Evolutionary conservation across 2,113 vertebrate species (phyloP).

Genomic region (Brachyistius frenatus): DNA sequence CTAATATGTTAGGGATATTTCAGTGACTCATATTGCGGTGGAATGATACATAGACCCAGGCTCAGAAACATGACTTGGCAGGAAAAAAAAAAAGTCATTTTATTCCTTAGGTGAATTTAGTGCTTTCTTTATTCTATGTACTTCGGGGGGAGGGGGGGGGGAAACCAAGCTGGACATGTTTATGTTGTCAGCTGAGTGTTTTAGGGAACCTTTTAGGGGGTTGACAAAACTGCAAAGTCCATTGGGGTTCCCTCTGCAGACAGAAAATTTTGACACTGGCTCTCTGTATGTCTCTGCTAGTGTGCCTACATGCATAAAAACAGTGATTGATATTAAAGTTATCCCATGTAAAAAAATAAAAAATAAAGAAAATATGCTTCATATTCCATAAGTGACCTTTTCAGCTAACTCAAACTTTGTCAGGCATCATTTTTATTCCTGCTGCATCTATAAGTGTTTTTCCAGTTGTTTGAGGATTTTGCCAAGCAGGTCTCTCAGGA

Average conservation of each 20-base stretch:
- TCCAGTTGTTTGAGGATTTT: slow-evolving; percentile 39
- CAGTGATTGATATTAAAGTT: not conserved
- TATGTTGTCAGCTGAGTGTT: slow-evolving; percentile 1
- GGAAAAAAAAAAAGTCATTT: not conserved
- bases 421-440: slow-evolving; percentile 18
- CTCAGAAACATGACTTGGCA: not conserved
- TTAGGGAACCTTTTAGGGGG: slow-evolving; percentile 41
- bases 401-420: not conserved
- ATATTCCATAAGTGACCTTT: slow-evolving; percentile 16
- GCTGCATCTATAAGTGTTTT: slow-evolving; percentile 49
- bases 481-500: slow-evolving; percentile 48
- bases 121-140: slow-evolving; percentile 6
- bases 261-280: not conserved
- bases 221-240: slow-evolving; percentile 12
- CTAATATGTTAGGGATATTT: not conserved
- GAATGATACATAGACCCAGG: not conserved
- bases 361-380: too few species aligned
- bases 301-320: not conserved
- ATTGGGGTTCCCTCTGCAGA: slow-evolving; percentile 22
- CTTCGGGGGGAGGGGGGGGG: not conserved
- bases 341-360: not conserved
- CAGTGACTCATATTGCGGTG: not conserved
- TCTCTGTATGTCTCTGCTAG: slow-evolving; percentile 3
- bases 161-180: not conserved
- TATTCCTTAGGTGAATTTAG: not conserved